Base-by-base conservation (phyloP, 2,797 vertebrate species). In the Falco naumanni region DNA sequence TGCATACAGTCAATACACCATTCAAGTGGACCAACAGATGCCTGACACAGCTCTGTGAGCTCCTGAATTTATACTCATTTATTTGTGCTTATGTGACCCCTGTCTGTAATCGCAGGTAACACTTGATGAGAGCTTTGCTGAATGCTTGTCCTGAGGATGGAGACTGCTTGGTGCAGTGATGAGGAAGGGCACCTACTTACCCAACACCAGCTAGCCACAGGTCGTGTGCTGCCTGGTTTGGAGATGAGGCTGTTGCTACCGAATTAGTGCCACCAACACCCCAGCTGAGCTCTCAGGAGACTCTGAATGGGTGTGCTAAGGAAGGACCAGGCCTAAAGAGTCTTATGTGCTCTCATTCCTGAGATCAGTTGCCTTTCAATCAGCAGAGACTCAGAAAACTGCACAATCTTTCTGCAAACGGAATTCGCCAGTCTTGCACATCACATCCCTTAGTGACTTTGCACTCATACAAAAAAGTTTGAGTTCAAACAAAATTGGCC, bases 141-240 rank as follows among this genome's bases (percentile, higher is more conserved):
- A 47, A 53, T 25, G 54, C 24, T 71, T n/a, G 16, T 69, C 81
- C 70, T 1, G 9, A 39, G 66, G 31, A 17, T 17, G 53, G 34
- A 31, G 13, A 8, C 34, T 43, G 24, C 75, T 79, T 53, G 34
- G 51, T 86, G 80, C 34, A n/a, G n/a, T 5, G 16, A 29, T 4
- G 31, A 57, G 22, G 56, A 56, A 60, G 43, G 45, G 24, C 20
- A 50, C 14, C 31, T 53, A 39, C 57, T 33, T 50, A 71, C 54
- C 28, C 59, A 64, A 6, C 0, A 0, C 33, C 24, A 74, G 77
- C 33, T 12, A 13, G 12, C 20, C 5, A 0, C 74, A 91, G 33
- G 29, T 34, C 0, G 28, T 64, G 33, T 50, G 66, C 64, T 69
- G n/a, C 47, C 33, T 78, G 65, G 8, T 33, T 50, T 82, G 70